phyloP scores from a whole-genome alignment of 1,140 invertebrate species.

The Pentalonia nigronervosa region DNA sequence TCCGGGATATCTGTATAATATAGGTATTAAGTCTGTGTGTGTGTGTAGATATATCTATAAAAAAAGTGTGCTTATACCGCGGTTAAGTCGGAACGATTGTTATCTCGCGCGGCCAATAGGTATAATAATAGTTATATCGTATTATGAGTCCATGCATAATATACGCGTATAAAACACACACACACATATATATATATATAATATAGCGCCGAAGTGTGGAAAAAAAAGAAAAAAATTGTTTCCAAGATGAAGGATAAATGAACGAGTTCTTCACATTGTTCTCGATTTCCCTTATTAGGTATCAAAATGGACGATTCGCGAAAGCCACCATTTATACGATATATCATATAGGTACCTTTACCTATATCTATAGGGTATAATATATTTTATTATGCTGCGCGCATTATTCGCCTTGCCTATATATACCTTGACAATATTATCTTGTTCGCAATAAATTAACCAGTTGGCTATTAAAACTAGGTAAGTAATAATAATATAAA shows the following conservation, averaged over 20 bases:
- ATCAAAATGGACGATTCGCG: constrained; percentile 20
- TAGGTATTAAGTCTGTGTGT: neutral
- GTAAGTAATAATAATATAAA: neutral
- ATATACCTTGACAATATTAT: neutral
- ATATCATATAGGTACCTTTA: neutral
- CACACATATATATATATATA: too few relatives aligned
- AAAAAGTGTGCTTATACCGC: neutral
- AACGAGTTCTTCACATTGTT: constrained; percentile 42
- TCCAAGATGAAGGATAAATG: constrained; percentile 40
- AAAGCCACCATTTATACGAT: constrained; percentile 25
- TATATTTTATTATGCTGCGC: neutral
- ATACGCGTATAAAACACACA: too few relatives aligned
- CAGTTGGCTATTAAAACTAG: neutral
- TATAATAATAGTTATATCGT: neutral
- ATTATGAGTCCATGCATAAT: neutral
- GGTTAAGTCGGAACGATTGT: neutral
- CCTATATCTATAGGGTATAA: neutral
- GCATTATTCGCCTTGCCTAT: neutral
- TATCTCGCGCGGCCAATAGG: neutral
- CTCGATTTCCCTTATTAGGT: constrained; percentile 37
- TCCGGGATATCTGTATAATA: neutral
- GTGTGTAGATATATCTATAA: neutral
- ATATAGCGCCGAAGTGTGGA: neutral
- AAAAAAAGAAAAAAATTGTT: neutral
- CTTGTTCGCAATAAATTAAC: constrained; percentile 9